Percentiles rank a stretch among this genome's conserved stretches.
phyloP scores from a whole-genome alignment of 2,888 invertebrate species.

The Cataglyphis livida region DNA sequence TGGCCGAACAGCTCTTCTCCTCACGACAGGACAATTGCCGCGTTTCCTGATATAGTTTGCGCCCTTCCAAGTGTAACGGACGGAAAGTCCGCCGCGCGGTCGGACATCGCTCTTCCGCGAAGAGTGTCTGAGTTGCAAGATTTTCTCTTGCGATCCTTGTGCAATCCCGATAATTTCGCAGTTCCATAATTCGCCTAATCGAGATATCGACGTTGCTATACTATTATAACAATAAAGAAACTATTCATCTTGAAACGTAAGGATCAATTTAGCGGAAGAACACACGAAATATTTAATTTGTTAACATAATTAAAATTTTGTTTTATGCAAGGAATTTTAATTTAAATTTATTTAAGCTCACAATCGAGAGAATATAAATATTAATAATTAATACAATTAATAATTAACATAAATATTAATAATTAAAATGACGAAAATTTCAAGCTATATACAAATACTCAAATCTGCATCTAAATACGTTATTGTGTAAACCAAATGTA shows the following conservation, averaged over 20 bases:
- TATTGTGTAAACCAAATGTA: constrained; percentile 23
- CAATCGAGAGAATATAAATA: neutral
- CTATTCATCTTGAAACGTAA: neutral
- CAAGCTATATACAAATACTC: neutral
- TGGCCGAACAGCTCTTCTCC: constrained; percentile 76
- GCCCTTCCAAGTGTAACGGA: constrained; percentile 75
- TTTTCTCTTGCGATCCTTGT: constrained; percentile 26
- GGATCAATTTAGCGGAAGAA: neutral
- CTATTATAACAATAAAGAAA: neutral
- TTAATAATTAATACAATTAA: neutral
- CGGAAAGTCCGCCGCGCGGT: constrained; percentile 61
- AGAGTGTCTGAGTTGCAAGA: neutral
- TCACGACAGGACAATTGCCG: constrained; percentile 84
- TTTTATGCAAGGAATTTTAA: neutral
- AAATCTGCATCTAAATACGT: neutral
- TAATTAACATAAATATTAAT: neutral
- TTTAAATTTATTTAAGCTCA: neutral
- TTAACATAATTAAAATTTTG: neutral
- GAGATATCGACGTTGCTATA: neutral
- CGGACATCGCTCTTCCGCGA: constrained; percentile 55
- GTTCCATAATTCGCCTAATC: constrained; percentile 21
- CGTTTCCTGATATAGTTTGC: constrained; percentile 81
- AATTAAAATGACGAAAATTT: constrained; percentile 5
- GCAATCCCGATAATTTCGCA: constrained; percentile 31
- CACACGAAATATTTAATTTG: neutral